Base-by-base conservation (phyloP, 2,888 invertebrate genomes). In the Euplexia lucipara region DNA sequence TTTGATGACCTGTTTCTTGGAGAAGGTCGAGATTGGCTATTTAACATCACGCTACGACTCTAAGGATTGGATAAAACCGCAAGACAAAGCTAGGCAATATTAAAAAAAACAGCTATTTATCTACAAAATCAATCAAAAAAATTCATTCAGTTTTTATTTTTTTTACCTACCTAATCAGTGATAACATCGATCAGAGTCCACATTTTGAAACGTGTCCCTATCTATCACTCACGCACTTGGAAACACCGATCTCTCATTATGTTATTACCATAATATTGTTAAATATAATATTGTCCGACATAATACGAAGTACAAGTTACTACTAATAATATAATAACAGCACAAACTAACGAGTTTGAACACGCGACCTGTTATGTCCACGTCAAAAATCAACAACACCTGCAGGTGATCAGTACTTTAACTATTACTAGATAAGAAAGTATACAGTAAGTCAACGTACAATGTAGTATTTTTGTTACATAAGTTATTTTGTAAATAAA, bases 311-410 rank as follows among this genome's bases (percentile, higher is more conserved):
- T 48, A 62, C 39, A 45, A 26, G 26, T 26, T 26, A 26, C 26
- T 26, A 62, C 58, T 67, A 56, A 59, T 56, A 71, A 52, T 35
- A 61, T 65, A 71, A 61, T 65, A 71, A 76, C 32, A 70, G 42
- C 51, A 22, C 47, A 30, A 32, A 41, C 48, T 63, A 67, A 62
- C 54, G 75, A 59, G 58, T 12, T 30, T n/a, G 20, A 49, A 53
- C 75, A 75, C 78, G 75, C 75, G 57, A 78, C 54, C 30, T 8
- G 22, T 77, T 26, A 49, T 67, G 73, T 66, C 68, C 39, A 49
- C 54, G 51, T 58, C 22, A 49, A 73, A 77, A 68, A 63, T 58
- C 48, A 66, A 64, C 62, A 54, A 52, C 60, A 63, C 69, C 49
- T 65, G 65, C 58, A 48, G 34, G 34, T 65, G 47, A 37, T 77